Base-by-base conservation (phyloP, 1,140 invertebrate genomes). In the Druon quercuslanigerum region DNA sequence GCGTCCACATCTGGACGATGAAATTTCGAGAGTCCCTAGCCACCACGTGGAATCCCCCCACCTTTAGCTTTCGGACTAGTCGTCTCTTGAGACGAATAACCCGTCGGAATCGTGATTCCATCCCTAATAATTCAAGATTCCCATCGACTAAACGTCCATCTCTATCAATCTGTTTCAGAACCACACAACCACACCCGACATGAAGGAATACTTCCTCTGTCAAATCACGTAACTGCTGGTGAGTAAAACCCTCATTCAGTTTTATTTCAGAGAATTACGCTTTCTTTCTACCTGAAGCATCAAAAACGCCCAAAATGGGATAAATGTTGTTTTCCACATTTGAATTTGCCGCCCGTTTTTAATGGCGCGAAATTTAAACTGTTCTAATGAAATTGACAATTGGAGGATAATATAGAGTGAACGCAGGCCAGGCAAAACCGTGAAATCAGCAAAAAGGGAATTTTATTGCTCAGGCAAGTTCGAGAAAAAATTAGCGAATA, bases 101-200 rank as follows among this genome's bases (percentile, higher is more conserved):
- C 72, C 51, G 40, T 25, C 51, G 8, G 20, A 16, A n/a, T 66
- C 51, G 33, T 70, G 71, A 75, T 74, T 82, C 75, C 78, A 70
- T 66, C 46, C 46, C 78, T 79, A 80, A 81, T 83, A 76, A 82
- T 83, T 83, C 77, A 83, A 81, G 66, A 74, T 75, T 72, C 74
- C 72, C 76, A 81, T 83, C 79, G 74, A 83, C 73, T 81, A 81
- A 81, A 81, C 73, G 82, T 79, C 72, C 74, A 71, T 83, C 79
- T 79, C 79, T 76, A 83, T 81, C 79, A 83, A 81, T 83, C 81
- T 81, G 77, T 81, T 79, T 72, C 73, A 73, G 20, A 72, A 71
- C 16, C 72, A n/a, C 60, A 14, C 13, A 54, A 71, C 16, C 66
- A n/a, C 60, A 14, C 13, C 60, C 40, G 52, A 74, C 71, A 51